Evolutionary conservation across 2,797 vertebrate species (phyloP), one percentile per base, ranked within the genome.

Genomic region (Gadopsis marmoratus): DNA sequence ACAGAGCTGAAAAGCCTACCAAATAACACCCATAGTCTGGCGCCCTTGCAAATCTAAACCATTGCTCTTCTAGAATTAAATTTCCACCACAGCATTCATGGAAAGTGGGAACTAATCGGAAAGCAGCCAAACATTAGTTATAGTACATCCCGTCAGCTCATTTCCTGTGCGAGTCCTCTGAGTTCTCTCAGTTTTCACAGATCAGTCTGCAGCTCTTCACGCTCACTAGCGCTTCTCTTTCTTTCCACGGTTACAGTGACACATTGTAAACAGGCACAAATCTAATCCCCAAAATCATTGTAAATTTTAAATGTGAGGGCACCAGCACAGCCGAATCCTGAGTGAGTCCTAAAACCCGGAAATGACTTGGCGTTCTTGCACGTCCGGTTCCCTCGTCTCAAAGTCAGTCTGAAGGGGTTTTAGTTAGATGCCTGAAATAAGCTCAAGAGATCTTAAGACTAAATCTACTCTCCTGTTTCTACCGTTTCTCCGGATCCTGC

Each of bases 161-260:
- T 86, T 90, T 86, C 82, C 77, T 75, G 66, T 58, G 37, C 3
- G 31, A 48, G 59, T 81, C 60, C 59, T 78, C 47, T 8, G 61
- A 62, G 14, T 48, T 51, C 50, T 74, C 61, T 89, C 77, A 41
- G 69, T 79, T 82, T 89, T 85, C 76, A 81, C 73, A 85, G 77
- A 82, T 81, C 76, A 70, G 62, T 83, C 71, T 81, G 66, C 61
- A 86, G 72, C 69, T 75, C 72, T 73, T 17, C 19, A 39, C 26
- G 0, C 21, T n/a, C 26, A 19, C 43, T 63, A 39, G 4, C 9
- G 62, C n/a, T 51, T 60, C 29, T 53, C 55, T 74, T 16, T 39
- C 51, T 66, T 68, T 43, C 48, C 26, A 56, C 8, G 31, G 33
- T 59, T 60, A 33, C 59, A 7, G 2, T 41, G 9, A 26, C 31